Evolutionary conservation across 1,140 invertebrate genomes (phyloP).

Genomic region (Papilio glaucus): DNA sequence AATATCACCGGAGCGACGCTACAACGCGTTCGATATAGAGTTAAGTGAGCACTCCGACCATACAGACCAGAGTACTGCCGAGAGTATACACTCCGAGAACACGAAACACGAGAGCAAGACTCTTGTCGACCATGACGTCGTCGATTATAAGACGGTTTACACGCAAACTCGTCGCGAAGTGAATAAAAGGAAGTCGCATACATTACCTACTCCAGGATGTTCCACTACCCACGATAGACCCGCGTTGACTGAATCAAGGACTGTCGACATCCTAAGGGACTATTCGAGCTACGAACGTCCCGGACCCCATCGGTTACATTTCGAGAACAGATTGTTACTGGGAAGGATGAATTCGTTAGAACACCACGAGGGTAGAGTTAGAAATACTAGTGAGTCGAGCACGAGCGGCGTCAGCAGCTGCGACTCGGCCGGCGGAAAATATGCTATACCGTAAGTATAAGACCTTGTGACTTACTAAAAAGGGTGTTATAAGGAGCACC

Average conservation of each 20-base stretch:
- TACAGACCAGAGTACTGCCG: conserved; percentile 75
- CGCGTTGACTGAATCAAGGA: conserved; percentile 87
- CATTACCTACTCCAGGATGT: conserved; percentile 81
- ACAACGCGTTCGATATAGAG: conserved; percentile 68
- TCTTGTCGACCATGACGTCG: conserved; percentile 59
- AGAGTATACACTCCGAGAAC: conserved; percentile 75
- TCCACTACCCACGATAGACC: conserved; percentile 82
- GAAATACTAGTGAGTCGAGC: conserved; percentile 88
- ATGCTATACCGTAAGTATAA: conserved; percentile 80
- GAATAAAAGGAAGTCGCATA: conserved; percentile 82
- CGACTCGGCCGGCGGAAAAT: conserved; percentile 87
- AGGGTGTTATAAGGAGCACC: too few species aligned
- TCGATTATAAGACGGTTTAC: conserved; percentile 56
- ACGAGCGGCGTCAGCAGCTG: conserved; percentile 91
- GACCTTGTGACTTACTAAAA: background rate
- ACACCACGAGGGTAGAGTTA: conserved; percentile 79
- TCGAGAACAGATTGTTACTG: conserved; percentile 67
- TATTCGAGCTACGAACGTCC: conserved; percentile 66
- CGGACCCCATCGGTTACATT: conserved; percentile 53
- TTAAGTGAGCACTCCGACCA: conserved; percentile 79
- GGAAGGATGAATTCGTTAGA: conserved; percentile 75
- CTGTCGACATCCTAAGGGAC: conserved; percentile 79
- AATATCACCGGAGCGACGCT: conserved; percentile 65
- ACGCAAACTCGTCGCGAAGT: conserved; percentile 49
- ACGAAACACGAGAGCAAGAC: conserved; percentile 54